A percentile compares a stretch with the other conserved stretches of the same genome.
These are phyloP conservation scores for Archips xylosteana DNA, from an alignment of 2,888 invertebrate species.

Conservation along the genomic window DNA sequence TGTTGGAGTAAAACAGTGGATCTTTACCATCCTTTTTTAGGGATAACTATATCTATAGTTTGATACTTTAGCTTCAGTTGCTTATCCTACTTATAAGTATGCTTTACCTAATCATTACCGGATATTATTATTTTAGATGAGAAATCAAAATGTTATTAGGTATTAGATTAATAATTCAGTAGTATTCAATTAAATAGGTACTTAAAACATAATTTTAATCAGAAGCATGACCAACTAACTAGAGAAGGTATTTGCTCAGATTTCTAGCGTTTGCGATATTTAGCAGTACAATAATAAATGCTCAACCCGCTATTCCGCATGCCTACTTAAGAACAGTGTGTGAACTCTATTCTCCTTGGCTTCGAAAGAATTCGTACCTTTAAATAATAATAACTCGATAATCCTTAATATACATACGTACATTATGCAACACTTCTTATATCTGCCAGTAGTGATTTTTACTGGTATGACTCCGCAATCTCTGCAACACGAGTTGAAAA, in stretches of 20 bases:
- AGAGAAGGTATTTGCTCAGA: background rate
- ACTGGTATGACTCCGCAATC: no score
- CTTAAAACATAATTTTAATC: background rate
- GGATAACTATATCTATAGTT: no score
- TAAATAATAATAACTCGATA: conserved; percentile 4
- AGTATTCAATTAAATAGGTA: no score
- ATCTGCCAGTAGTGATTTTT: no score
- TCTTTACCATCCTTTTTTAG: no score
- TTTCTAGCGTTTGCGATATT: conserved; percentile 27
- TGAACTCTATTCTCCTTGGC: conserved; percentile 14
- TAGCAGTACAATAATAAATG: conserved; percentile 33
- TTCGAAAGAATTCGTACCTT: background rate
- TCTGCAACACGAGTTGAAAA: conserved; percentile 11
- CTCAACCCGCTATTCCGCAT: conserved; percentile 27
- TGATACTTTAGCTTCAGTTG: no score
- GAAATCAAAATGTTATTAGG: no score
- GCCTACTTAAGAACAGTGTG: conserved; percentile 12
- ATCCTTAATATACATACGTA: background rate
- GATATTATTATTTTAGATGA: no score
- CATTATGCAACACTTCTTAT: no score
- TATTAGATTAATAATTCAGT: no score
- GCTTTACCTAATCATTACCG: no score
- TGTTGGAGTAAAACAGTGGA: background rate
- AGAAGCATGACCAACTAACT: background rate
- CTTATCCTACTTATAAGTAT: no score